Percentiles rank a stretch among this genome's conserved stretches.
Evolutionary conservation across 2,113 vertebrate genomes (phyloP).

Genomic region (Emydocephalus ijimae): DNA sequence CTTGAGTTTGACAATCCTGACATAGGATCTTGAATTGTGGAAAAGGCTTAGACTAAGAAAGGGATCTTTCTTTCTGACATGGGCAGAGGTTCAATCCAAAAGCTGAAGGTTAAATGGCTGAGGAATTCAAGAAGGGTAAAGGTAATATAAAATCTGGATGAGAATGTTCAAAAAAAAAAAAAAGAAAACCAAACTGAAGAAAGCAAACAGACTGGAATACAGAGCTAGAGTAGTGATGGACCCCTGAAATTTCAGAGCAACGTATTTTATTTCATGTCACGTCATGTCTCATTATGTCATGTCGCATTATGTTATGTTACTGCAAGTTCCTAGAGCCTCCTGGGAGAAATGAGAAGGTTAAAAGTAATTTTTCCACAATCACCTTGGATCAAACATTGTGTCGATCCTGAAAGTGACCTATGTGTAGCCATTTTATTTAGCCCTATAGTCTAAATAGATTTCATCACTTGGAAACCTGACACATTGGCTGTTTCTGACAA

Average conservation of each 20-base stretch:
- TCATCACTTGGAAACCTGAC: no score
- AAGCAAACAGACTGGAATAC: background rate
- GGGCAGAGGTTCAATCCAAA: background rate
- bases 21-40: conserved; percentile 26
- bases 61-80: conserved; percentile 20
- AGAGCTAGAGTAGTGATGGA: background rate
- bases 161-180: background rate
- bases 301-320: background rate
- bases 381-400: background rate
- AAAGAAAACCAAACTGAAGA: background rate
- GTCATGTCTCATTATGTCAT: background rate
- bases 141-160: background rate
- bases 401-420: no score
- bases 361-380: background rate
- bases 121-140: background rate
- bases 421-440: no score
- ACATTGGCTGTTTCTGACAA: background rate
- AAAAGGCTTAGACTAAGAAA: fast-evolving
- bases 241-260: background rate
- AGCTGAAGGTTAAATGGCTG: no score
- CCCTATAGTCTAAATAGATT: no score
- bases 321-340: background rate
- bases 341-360: background rate
- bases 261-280: background rate
- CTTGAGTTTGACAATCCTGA: no score